Conservation (phyloP, 2,797 vertebrate species). For the Acestrorhynchus altus region DNA sequence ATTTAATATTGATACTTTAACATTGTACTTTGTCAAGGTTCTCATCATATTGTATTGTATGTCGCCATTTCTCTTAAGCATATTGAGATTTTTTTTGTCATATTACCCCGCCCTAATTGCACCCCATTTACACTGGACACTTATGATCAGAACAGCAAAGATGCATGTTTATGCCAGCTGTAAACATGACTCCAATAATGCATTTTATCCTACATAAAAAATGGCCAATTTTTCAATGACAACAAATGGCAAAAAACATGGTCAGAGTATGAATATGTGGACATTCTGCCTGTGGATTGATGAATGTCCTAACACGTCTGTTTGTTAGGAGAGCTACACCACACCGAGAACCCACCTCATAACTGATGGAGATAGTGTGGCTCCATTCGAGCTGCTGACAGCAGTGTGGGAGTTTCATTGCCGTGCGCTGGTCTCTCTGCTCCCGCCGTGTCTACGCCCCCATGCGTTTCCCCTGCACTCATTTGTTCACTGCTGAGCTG, state of each 20-base stretch:
- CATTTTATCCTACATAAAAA: too few species aligned
- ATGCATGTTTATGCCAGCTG: too few species aligned
- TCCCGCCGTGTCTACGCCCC: conserved; percentile 20
- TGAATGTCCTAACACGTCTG: neutral
- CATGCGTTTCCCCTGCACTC: conserved; percentile 12
- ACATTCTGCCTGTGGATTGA: neutral
- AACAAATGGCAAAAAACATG: neutral
- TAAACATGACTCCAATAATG: too few species aligned
- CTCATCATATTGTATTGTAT: too few species aligned
- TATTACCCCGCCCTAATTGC: too few species aligned
- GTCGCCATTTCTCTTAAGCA: too few species aligned
- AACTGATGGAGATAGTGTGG: neutral
- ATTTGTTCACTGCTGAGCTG: conserved; percentile 29
- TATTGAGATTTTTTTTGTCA: too few species aligned
- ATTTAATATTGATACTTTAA: too few species aligned
- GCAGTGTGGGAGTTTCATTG: conserved; percentile 15
- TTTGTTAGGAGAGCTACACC: neutral
- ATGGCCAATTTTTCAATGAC: neutral
- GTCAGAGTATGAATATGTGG: neutral
- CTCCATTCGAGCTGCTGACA: conserved; percentile 20
- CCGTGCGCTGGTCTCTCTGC: neutral
- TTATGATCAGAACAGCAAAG: too few species aligned
- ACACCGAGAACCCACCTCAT: neutral
- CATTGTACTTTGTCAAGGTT: too few species aligned
- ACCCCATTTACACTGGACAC: too few species aligned